A percentile compares a stretch with the other conserved stretches of the same genome.
These are phyloP conservation scores for Ornithoptera priamus DNA, from an alignment of 2,888 invertebrate genomes.

Conservation along the genomic window DNA sequence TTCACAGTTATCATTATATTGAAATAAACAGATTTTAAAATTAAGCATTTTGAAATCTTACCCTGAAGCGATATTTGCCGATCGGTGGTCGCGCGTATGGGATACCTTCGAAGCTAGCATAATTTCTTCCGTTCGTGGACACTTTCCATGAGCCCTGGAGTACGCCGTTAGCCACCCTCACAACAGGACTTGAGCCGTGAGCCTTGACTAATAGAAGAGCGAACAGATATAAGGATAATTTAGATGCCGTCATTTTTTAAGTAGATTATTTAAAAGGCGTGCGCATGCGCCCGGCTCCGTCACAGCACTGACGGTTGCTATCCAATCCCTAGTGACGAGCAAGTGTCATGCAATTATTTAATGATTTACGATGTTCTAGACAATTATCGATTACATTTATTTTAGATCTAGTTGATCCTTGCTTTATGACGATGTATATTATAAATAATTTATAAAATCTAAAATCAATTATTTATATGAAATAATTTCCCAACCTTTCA, in stretches of 20 bases:
- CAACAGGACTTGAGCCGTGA: slow-evolving; percentile 54
- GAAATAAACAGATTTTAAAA: neutral
- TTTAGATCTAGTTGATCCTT: neutral
- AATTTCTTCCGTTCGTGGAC: slow-evolving; percentile 64
- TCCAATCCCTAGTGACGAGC: neutral
- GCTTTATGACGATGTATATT: no score
- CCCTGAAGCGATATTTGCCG: slow-evolving; percentile 82
- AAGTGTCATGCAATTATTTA: neutral
- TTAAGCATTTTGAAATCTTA: slow-evolving; percentile 39
- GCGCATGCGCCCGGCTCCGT: slow-evolving; percentile 40
- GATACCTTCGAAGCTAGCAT: slow-evolving; percentile 82
- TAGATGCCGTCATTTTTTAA: slow-evolving; percentile 44
- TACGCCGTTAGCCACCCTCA: slow-evolving; percentile 57
- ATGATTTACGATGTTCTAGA: neutral
- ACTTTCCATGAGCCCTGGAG: slow-evolving; percentile 65
- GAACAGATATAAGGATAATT: slow-evolving; percentile 44
- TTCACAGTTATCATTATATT: neutral
- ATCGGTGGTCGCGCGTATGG: slow-evolving; percentile 84
- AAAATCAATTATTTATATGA: no score
- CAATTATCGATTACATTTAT: neutral
- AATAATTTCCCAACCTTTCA: no score
- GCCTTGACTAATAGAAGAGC: slow-evolving; percentile 39
- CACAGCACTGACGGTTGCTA: slow-evolving; percentile 30
- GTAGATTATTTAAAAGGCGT: slow-evolving; percentile 34
- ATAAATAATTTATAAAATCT: no score